Evolutionary conservation across 37 sponge, comb jelly and placozoan species (phyloP).

Genomic region (Tethya wilhelma): DNA sequence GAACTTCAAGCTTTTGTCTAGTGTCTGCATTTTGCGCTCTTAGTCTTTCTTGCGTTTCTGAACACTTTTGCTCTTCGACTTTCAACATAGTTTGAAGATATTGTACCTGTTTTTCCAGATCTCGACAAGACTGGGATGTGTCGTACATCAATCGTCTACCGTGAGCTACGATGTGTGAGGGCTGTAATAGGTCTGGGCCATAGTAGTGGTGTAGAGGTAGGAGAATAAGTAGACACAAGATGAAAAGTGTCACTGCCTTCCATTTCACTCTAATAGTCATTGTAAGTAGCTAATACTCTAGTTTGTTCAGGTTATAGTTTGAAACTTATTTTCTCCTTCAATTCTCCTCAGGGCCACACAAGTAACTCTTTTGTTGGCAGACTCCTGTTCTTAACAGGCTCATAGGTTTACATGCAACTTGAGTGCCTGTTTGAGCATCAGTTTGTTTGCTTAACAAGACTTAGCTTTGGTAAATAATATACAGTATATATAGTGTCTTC

Average conservation of each 20-base stretch:
- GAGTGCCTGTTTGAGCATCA: too few relatives aligned
- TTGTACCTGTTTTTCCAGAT: constrained; percentile 33
- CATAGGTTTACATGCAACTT: too few relatives aligned
- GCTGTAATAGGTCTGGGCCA: background rate
- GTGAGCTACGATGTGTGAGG: background rate
- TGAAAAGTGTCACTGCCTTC: background rate
- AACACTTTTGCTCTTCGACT: constrained; percentile 21
- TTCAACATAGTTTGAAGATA: constrained; percentile 33
- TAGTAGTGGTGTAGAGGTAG: background rate
- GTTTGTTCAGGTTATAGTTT: too few relatives aligned
- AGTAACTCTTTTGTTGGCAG: too few relatives aligned
- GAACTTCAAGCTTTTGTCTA: constrained; percentile 41
- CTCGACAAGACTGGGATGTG: constrained; percentile 1
- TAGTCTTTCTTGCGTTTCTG: constrained; percentile 29
- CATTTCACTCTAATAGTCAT: constrained; percentile 23
- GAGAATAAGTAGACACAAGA: background rate
- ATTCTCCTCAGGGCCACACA: too few relatives aligned
- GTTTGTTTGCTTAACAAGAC: too few relatives aligned
- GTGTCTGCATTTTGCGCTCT: constrained; percentile 38
- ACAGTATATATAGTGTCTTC: too few relatives aligned
- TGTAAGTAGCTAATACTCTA: too few relatives aligned
- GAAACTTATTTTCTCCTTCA: too few relatives aligned
- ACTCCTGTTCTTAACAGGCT: too few relatives aligned
- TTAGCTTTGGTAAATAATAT: too few relatives aligned
- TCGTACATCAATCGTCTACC: constrained; percentile 17